Base-by-base conservation (phyloP, 2,888 invertebrate genomes). In the Acrocyrtus sp. region DNA sequence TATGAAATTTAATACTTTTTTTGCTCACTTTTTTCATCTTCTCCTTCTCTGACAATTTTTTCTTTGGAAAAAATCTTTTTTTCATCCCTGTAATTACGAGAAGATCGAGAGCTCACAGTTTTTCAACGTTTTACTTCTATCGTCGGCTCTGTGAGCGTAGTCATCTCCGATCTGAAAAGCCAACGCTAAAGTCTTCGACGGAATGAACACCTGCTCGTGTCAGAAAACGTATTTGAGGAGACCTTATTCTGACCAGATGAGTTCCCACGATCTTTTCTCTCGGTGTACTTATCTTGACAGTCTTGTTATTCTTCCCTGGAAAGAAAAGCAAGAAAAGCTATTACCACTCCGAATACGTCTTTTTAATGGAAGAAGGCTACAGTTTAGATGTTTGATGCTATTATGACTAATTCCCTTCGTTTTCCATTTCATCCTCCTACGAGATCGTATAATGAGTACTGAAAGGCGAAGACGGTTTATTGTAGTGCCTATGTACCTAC, bases 181-280 rank as follows among this genome's bases (percentile, higher is more conserved):
- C 60, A 68, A 54, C 61, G 53, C 57, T 67, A 60, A 60, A 60
- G 60, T 72, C 22, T 48, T 50, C 26, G 58, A 69, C 69, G 75
- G 68, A 73, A 76, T 74, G 76, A 76, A 76, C 76, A 76, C 76
- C 76, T 76, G 76, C 76, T 66, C 65, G 69, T 69, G 69, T 74
- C 74, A 69, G 69, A 50, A 68, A 65, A 69, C 58, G n/a, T n/a
- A n/a, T n/a, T n/a, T n/a, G n/a, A n/a, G n/a, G n/a, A n/a, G n/a
- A n/a, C n/a, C 57, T 45, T 57, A 53, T 69, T 60, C 57, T 65
- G 63, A 63, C 63, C 74, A 68, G 68, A 74, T 69, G 69, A 69
- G 69, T 74, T 70, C 70, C 74, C 74, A 74, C 69, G 62, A 63
- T 66, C 60, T 58, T 67, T 61, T 61, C 27, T 57, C 54, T 70